phyloP scores from a whole-genome alignment of 2,113 vertebrate genomes.

The Sceloporus tristichus region DNA sequence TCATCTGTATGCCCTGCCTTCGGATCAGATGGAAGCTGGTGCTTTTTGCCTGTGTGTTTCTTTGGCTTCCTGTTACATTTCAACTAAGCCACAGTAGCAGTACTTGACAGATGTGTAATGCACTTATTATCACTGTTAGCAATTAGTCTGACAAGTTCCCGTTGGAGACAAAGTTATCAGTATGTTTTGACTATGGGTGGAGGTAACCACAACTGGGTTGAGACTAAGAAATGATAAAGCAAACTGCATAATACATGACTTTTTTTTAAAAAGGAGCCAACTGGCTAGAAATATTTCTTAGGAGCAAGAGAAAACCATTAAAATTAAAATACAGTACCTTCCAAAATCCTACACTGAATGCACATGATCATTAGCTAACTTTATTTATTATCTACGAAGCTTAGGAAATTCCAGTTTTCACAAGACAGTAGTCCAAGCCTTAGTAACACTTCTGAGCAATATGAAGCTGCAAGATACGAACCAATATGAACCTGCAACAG shows the following conservation, averaged over 20 bases:
- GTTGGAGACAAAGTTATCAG: slow-evolving; percentile 36
- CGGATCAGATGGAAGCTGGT: too few species aligned
- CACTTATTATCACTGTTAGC: not conserved
- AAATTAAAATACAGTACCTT: slow-evolving; percentile 22
- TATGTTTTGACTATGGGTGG: slow-evolving; percentile 33
- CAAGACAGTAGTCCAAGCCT: not conserved
- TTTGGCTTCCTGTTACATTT: too few species aligned
- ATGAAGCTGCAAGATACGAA: not conserved
- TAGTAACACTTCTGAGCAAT: not conserved
- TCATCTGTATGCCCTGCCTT: too few species aligned
- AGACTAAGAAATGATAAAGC: slow-evolving; percentile 31
- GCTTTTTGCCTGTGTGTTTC: too few species aligned
- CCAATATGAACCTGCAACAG: too few species aligned
- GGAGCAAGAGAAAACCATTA: not conserved
- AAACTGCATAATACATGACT: slow-evolving; percentile 18
- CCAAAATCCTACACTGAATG: slow-evolving; percentile 40
- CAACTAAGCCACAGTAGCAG: too few species aligned
- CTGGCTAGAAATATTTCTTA: slow-evolving; percentile 31
- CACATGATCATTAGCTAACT: accelerated
- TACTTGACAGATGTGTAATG: too few species aligned
- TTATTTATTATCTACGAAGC: slow-evolving; percentile 35
- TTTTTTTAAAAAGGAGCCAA: slow-evolving; percentile 35
- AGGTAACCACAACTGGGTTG: slow-evolving; percentile 6
- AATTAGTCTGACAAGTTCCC: slow-evolving; percentile 55
- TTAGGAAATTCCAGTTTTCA: not conserved